A percentile compares a stretch with the other conserved stretches of the same genome.
phyloP scores from a whole-genome alignment of 2,797 vertebrate genomes.

The Neosilurus hyrtlii region DNA sequence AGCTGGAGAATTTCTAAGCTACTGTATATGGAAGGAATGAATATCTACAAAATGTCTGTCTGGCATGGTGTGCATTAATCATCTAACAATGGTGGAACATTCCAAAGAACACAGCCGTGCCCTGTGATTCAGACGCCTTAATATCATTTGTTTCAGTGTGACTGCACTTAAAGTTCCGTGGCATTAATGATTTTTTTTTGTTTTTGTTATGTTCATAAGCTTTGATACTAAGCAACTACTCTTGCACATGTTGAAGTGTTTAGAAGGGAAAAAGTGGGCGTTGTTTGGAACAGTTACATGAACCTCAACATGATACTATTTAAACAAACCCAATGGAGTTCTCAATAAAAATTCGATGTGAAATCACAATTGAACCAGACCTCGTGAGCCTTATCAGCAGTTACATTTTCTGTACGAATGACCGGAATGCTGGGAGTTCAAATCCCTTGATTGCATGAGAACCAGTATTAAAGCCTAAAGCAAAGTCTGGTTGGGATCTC shows the following conservation, averaged over 20 bases:
- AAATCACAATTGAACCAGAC: not conserved
- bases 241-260: constrained; percentile 69
- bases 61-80: constrained; percentile 40
- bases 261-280: constrained; percentile 66
- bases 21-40: constrained; percentile 38
- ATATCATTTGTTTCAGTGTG: not conserved
- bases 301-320: constrained; percentile 43
- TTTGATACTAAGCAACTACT: constrained; percentile 30
- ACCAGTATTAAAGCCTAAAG: not conserved
- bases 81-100: constrained; percentile 45
- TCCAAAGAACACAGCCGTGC: constrained; percentile 54
- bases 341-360: not conserved
- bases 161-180: no score
- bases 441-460: not conserved
- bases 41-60: constrained; percentile 24
- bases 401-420: not conserved
- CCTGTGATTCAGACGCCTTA: not conserved
- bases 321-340: not conserved
- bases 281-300: constrained; percentile 60
- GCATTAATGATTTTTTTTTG: constrained; percentile 13
- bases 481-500: not conserved
- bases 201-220: not conserved
- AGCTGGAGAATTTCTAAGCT: constrained; percentile 23
- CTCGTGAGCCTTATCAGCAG: constrained; percentile 4
- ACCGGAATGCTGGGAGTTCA: not conserved